Conservation (phyloP, 1,140 invertebrate genomes). For the Tetramorium parvispinum region DNA sequence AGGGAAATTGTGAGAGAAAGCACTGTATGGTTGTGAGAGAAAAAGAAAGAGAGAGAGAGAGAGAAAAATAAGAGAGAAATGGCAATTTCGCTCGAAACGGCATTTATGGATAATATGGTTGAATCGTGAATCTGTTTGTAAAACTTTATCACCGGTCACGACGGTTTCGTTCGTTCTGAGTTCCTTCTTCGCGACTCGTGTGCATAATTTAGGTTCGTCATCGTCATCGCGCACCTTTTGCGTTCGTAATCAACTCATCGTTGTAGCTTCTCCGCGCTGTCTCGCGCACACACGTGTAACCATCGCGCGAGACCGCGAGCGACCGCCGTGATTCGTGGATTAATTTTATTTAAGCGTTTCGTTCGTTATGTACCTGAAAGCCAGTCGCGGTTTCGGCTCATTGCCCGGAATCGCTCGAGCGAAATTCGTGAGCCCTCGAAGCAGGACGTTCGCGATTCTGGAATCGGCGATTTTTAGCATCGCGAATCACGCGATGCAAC, state of each 20-base stretch:
- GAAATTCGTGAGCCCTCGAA: constrained; percentile 56
- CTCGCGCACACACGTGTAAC: constrained; percentile 9
- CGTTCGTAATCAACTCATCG: constrained; percentile 49
- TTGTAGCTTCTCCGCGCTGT: constrained; percentile 33
- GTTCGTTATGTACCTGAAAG: constrained; percentile 80
- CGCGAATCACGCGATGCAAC: background rate
- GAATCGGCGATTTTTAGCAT: constrained; percentile 7
- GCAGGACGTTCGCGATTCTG: constrained; percentile 49
- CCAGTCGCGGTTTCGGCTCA: constrained; percentile 71
- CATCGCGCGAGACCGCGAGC: constrained; percentile 32
- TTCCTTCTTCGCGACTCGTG: constrained; percentile 36
- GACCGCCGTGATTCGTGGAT: constrained; percentile 49
- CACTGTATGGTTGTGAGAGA: constrained; percentile 33
- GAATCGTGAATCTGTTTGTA: constrained; percentile 84
- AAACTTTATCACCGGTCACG: constrained; percentile 57
- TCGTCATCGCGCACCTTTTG: constrained; percentile 43
- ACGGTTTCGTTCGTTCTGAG: constrained; percentile 52
- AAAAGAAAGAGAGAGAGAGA: constrained; percentile 17
- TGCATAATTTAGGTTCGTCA: constrained; percentile 33
- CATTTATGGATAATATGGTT: constrained; percentile 79
- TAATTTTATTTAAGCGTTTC: constrained; percentile 60
- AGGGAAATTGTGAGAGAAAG: constrained; percentile 22
- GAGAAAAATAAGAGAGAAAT: constrained; percentile 13
- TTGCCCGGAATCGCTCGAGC: constrained; percentile 41
- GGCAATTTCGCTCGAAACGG: constrained; percentile 52